Percentiles rank a stretch among this genome's conserved stretches.
Conservation (phyloP, 2,113 vertebrate genomes). For the Elaphurus davidianus region DNA sequence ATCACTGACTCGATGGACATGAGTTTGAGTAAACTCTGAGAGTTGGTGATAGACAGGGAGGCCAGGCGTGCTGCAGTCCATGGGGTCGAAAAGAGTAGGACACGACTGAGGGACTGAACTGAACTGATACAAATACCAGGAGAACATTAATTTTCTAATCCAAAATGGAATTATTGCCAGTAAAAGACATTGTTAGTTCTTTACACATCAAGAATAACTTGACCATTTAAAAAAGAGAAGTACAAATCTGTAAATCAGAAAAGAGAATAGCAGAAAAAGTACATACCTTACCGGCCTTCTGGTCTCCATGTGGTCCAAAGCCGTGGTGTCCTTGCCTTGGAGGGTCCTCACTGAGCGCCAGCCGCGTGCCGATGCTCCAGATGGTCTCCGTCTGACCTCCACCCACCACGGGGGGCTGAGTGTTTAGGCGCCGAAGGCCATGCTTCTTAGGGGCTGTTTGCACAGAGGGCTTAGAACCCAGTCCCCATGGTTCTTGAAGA, state of each 20-base stretch:
- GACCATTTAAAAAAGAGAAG: background rate
- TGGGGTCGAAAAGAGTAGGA: background rate
- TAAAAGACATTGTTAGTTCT: background rate
- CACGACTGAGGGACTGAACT: background rate
- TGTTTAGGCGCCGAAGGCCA: background rate
- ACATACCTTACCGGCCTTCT: rapidly evolving
- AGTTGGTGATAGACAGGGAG: background rate
- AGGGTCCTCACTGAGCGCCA: background rate
- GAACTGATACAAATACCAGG: background rate
- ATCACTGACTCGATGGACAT: background rate
- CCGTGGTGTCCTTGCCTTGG: background rate
- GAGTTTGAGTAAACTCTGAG: background rate
- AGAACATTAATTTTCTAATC: background rate
- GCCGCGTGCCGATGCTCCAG: background rate
- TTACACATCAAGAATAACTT: background rate
- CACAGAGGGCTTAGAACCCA: background rate
- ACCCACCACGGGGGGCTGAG: background rate
- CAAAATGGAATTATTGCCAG: background rate
- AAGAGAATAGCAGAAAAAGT: background rate
- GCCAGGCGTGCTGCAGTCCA: background rate
- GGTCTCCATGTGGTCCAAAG: background rate
- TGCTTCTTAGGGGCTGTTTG: background rate
- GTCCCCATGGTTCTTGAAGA: background rate
- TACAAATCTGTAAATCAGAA: background rate
- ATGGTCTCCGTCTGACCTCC: rapidly evolving